Conservation (phyloP, 2,113 vertebrate genomes). For the Noctilio leporinus region DNA sequence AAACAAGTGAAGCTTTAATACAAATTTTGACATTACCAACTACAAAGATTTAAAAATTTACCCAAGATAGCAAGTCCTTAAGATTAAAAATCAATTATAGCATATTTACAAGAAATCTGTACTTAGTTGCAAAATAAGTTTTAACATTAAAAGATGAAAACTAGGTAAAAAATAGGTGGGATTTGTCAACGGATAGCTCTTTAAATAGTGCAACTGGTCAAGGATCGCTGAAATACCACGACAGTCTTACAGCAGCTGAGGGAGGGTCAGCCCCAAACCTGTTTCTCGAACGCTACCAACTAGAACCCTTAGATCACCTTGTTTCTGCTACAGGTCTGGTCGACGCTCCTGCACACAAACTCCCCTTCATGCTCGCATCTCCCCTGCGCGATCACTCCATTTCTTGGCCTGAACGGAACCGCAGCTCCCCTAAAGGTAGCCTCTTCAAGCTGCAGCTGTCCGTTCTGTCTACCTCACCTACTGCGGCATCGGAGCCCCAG, state of each 20-base stretch:
- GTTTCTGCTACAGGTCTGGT: not conserved
- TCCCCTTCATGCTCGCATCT: not conserved
- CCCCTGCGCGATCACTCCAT: fast-evolving
- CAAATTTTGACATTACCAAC: not conserved
- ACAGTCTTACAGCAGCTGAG: not conserved
- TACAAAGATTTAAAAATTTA: not conserved
- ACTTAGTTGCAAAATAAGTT: not conserved
- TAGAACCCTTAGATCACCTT: not conserved
- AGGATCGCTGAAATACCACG: not conserved
- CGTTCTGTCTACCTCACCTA: fast-evolving
- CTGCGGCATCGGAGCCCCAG: not conserved
- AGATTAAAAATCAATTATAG: not conserved
- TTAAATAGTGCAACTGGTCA: not conserved
- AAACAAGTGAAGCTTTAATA: not conserved
- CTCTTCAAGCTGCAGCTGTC: not conserved
- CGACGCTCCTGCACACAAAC: not conserved
- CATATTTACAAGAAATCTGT: not conserved
- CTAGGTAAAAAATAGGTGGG: not conserved
- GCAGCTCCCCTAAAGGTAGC: not conserved
- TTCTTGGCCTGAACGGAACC: not conserved
- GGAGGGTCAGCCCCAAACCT: not conserved
- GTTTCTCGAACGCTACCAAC: not conserved
- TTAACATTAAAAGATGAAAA: not conserved
- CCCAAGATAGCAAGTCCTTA: not conserved
- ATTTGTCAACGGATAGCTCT: not conserved